Evolutionary conservation across 2,113 vertebrate genomes (phyloP), one percentile per base, ranked within the genome.

Genomic region (Pteronura brasiliensis): DNA sequence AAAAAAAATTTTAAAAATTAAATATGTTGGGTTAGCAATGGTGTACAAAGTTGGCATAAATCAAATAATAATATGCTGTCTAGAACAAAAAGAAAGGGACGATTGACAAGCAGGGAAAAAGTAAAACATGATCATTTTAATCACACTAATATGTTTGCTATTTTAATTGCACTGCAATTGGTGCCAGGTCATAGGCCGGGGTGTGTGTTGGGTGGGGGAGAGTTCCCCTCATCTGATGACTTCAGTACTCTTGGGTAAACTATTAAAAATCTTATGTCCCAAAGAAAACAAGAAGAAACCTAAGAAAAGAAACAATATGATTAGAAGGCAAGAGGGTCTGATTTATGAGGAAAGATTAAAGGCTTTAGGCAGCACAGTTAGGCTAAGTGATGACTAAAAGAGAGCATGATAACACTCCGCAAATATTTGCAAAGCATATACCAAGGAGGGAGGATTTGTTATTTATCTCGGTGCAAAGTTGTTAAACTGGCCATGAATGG

Each of bases 341-440:
- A 97, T 97, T 98, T 95, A 96, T 97, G 94, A 85, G 88, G 81
- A 90, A 97, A 97, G 95, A 98, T 97, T 88, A 97, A 97, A 97
- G 96, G 90, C 93, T 72, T 93, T 80, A 87, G 87, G 65, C 21
- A 80, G 49, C 95, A 86, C 10, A 63, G 87, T 34, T 65, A 84
- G 87, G 76, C 89, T 97, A 90, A 88, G 90, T 94, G 96, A 98
- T 96, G 92, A 90, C 96, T 95, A 88, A 91, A 96, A 65, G 82
- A 83, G 69, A 93, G 80, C 49, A 52, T 94, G 97, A 97, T 96
- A 97, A 92, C 96, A 88, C 83, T 97, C 96, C 92, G 90, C 95
- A 98, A 98, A 98, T 98, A 97, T 97, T 98, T 98, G 97, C 93
- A 80, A 95, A 97, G 97, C 90, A 76, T 93, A 92, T 72, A 83